Evolutionary conservation across 2,113 vertebrate species (phyloP).

Genomic region (Lontra canadensis): DNA sequence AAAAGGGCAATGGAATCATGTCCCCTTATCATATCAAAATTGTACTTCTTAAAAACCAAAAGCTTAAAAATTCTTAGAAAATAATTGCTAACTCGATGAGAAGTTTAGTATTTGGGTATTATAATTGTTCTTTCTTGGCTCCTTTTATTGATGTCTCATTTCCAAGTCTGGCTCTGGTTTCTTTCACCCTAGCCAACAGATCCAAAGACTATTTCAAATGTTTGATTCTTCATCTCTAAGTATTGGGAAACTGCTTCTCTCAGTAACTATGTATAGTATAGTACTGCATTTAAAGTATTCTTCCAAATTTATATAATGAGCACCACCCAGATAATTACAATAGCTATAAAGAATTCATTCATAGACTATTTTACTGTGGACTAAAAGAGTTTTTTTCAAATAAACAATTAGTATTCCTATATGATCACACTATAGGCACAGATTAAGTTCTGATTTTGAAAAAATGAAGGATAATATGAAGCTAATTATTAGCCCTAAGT

Average conservation of each 20-base stretch:
- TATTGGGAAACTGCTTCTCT: slow-evolving; percentile 14
- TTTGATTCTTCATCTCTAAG: neutral
- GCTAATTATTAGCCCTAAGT: slow-evolving; percentile 28
- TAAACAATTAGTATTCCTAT: slow-evolving; percentile 39
- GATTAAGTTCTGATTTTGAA: neutral
- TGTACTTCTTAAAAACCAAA: neutral
- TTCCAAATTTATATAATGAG: neutral
- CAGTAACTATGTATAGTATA: neutral
- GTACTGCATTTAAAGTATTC: neutral
- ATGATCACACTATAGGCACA: neutral
- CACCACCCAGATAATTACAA: slow-evolving; percentile 25
- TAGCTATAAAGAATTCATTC: neutral
- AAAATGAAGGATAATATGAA: slow-evolving; percentile 34
- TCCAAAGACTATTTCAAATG: slow-evolving; percentile 22
- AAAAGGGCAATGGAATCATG: neutral
- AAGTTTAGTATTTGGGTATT: neutral
- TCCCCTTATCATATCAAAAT: neutral
- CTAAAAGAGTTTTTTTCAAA: neutral
- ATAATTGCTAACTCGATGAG: slow-evolving; percentile 11
- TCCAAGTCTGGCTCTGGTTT: slow-evolving; percentile 9
- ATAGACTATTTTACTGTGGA: neutral
- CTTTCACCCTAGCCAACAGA: neutral
- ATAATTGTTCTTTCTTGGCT: slow-evolving; percentile 26
- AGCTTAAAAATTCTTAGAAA: slow-evolving; percentile 42
- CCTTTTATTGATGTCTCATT: slow-evolving; percentile 23